Base-by-base conservation (phyloP, 37 sponge, comb jelly and placozoan species). In the Eunapius fragilis region DNA sequence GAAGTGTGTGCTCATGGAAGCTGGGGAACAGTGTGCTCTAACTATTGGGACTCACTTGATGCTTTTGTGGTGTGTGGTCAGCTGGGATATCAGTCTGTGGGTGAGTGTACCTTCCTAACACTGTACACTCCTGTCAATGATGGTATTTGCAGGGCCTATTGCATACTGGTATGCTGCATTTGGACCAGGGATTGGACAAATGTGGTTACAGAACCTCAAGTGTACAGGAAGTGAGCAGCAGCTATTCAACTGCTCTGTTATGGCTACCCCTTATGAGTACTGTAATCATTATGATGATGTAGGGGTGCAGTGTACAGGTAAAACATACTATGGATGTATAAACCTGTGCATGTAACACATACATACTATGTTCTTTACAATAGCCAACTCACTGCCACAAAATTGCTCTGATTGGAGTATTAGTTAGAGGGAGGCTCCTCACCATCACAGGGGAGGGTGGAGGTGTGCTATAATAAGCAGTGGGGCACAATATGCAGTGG, bases 21-120 rank as follows among this genome's bases (percentile, higher is more conserved):
- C 1, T 88, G 89, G 89, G 72, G 83, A 19, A 83, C 83, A 35
- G 78, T 88, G 30, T 88, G 89, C 41, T 83, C 82, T 47, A 72
- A 88, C 72, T 68, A 82, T 34, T 88, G 89, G 89, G 69, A 70
- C 22, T 10, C 74, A 9, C 32, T 28, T 28, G 89, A 82, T 77
- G 89, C 84, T 30, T 70, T 5, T 37, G 89, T 88, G 25, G 89
- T 88, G 75, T 88, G 89, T 68, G 34, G 79, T 27, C 71, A 49
- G 69, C 72, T 83, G 22, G 89, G 89, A 6, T 58, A 58, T 17
- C 14, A 58, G 58, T 10, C 58, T 58, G 58, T 17, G 22, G 58
- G 58, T 58, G 41, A 41, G 41, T 41, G 41, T 41, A 41, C 41
- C 41, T 41, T 41, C 41, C 41, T 41, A 41, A 41, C 41, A 41